phyloP scores from a whole-genome alignment of 2,113 vertebrate genomes.

The Noctilio leporinus region DNA sequence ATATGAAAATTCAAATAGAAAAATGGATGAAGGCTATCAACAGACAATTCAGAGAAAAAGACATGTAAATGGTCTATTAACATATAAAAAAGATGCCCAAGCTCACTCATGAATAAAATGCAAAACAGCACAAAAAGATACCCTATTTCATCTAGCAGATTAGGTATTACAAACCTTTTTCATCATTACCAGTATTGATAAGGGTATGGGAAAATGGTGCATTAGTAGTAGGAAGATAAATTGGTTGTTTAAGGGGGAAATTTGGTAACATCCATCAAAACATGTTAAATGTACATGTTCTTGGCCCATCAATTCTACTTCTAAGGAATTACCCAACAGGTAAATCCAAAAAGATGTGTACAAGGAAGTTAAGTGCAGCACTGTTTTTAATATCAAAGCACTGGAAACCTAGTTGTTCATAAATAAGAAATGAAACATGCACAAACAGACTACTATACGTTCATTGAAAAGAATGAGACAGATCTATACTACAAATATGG shows the following conservation, averaged over 20 bases:
- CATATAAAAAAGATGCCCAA: slow-evolving; percentile 18
- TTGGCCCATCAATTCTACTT: neutral
- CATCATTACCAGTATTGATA: neutral
- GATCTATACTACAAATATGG: neutral
- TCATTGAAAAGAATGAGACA: neutral
- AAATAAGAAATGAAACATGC: neutral
- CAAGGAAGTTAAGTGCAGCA: neutral
- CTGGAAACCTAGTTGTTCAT: neutral
- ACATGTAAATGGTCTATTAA: neutral
- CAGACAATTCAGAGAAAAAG: neutral
- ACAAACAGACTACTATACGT: neutral
- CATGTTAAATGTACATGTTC: neutral
- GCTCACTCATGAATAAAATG: neutral
- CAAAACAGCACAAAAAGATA: neutral
- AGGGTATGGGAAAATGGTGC: neutral
- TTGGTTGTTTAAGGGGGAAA: neutral
- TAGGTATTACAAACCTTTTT: neutral
- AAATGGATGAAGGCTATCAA: neutral
- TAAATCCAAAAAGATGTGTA: neutral
- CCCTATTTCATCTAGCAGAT: neutral
- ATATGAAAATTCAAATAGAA: neutral
- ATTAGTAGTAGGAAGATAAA: neutral
- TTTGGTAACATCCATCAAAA: neutral
- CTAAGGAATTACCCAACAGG: neutral
- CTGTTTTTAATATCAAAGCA: neutral